Conservation (phyloP, 2,888 invertebrate species). For the Antheraea yamamai region DNA sequence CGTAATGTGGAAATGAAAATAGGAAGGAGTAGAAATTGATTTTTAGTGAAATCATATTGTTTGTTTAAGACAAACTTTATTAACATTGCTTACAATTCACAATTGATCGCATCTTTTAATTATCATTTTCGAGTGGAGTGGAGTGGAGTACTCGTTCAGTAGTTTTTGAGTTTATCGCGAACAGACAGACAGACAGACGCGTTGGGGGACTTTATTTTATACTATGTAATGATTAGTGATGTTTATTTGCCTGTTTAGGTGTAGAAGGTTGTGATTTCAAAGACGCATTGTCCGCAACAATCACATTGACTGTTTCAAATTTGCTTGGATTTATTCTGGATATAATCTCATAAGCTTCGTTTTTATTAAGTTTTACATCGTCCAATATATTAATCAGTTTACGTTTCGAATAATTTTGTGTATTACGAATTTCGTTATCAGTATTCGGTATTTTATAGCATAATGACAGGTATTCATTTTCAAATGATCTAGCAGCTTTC, state of each 20-base stretch:
- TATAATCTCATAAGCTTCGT: constrained; percentile 52
- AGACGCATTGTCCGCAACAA: not conserved
- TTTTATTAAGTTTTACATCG: constrained; percentile 56
- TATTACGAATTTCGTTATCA: constrained; percentile 27
- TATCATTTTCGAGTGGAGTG: too few species aligned
- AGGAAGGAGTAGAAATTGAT: too few species aligned
- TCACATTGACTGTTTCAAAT: constrained; percentile 45
- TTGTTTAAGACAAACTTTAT: too few species aligned
- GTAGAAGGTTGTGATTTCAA: constrained; percentile 7
- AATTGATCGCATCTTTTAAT: too few species aligned
- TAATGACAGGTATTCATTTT: constrained; percentile 35
- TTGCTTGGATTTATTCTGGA: constrained; percentile 52
- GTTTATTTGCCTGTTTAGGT: constrained; percentile 4
- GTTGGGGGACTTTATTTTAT: too few species aligned
- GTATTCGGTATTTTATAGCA: constrained; percentile 45
- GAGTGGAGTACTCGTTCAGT: too few species aligned
- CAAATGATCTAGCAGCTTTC: not conserved
- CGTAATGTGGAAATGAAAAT: too few species aligned
- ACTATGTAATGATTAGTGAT: not conserved
- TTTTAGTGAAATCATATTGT: too few species aligned
- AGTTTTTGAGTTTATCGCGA: too few species aligned
- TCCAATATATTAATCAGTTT: constrained; percentile 70
- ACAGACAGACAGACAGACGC: too few species aligned
- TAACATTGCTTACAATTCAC: too few species aligned
- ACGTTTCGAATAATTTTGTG: constrained; percentile 52